phyloP scores from a whole-genome alignment of 2,797 vertebrate genomes.

The Syndactyla subalaris region DNA sequence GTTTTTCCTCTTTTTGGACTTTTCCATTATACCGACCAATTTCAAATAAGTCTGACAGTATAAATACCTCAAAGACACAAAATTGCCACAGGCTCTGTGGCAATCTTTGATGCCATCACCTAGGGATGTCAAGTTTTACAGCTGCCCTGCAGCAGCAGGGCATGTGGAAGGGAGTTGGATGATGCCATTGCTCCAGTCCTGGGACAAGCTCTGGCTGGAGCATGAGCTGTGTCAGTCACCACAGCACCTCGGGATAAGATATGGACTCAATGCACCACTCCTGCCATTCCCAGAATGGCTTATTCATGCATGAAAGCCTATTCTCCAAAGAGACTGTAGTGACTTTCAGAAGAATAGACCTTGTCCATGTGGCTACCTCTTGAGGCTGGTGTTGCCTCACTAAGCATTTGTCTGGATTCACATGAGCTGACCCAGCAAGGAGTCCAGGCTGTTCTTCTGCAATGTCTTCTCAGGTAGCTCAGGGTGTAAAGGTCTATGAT shows the following conservation, averaged over 20 bases:
- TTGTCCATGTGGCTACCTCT: fast-evolving
- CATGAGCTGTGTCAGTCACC: fast-evolving
- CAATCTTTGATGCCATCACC: not conserved
- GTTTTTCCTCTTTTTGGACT: not conserved
- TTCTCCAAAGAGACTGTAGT: not conserved
- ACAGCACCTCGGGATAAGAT: not conserved
- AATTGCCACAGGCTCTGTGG: not conserved
- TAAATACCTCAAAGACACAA: not conserved
- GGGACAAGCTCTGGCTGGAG: not conserved
- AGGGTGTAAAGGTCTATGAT: not conserved
- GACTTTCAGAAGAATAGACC: not conserved
- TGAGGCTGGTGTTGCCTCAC: not conserved
- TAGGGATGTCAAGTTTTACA: not conserved
- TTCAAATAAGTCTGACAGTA: not conserved
- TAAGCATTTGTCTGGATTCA: not conserved
- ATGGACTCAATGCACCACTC: not conserved
- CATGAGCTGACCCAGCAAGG: not conserved
- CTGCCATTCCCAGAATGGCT: not conserved
- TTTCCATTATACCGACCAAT: not conserved
- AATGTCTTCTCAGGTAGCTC: not conserved
- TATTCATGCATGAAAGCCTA: not conserved
- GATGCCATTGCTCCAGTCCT: not conserved
- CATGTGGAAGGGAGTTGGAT: fast-evolving
- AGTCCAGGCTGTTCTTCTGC: not conserved
- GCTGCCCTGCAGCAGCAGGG: not conserved